phyloP scores from a whole-genome alignment of 2,113 vertebrate genomes.

The Chionodraco myersi region DNA sequence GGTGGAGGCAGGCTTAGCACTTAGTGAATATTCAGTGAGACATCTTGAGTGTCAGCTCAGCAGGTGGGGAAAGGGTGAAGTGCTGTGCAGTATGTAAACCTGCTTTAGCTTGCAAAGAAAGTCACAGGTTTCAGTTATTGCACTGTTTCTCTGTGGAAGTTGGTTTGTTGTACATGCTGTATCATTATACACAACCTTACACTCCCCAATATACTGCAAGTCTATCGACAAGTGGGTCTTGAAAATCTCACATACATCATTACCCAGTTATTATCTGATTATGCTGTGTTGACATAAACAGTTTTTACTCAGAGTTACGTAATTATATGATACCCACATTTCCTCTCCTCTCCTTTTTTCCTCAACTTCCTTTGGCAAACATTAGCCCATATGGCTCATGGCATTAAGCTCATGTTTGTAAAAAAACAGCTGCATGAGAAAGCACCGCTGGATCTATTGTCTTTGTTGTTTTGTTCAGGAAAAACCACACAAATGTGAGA shows the following conservation, averaged over 20 bases:
- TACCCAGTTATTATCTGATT: conserved; percentile 22
- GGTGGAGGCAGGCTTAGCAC: conserved; percentile 33
- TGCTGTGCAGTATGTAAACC: conserved; percentile 30
- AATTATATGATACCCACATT: conserved; percentile 18
- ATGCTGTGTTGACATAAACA: not conserved
- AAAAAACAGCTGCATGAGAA: conserved; percentile 1
- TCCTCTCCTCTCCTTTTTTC: not conserved
- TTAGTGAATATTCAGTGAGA: conserved; percentile 71
- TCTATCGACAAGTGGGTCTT: conserved; percentile 11
- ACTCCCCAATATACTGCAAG: not conserved
- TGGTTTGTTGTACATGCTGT: conserved; percentile 23
- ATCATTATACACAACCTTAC: conserved; percentile 43
- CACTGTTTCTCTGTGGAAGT: conserved; percentile 20
- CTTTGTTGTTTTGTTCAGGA: conserved; percentile 9
- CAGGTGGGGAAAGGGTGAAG: conserved; percentile 47
- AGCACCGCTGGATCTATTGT: not conserved
- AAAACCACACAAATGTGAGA: not conserved
- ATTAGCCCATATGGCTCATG: conserved; percentile 24
- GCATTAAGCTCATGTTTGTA: conserved; percentile 8
- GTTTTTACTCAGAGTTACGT: not conserved
- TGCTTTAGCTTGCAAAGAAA: conserved; percentile 21
- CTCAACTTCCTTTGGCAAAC: not conserved
- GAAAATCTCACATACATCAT: conserved; percentile 30
- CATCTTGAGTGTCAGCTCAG: conserved; percentile 57
- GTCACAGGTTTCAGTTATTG: conserved; percentile 13